These are phyloP conservation scores for Ptiloglossa arizonensis DNA, from an alignment of 1,140 invertebrate genomes.

Conservation along the genomic window DNA sequence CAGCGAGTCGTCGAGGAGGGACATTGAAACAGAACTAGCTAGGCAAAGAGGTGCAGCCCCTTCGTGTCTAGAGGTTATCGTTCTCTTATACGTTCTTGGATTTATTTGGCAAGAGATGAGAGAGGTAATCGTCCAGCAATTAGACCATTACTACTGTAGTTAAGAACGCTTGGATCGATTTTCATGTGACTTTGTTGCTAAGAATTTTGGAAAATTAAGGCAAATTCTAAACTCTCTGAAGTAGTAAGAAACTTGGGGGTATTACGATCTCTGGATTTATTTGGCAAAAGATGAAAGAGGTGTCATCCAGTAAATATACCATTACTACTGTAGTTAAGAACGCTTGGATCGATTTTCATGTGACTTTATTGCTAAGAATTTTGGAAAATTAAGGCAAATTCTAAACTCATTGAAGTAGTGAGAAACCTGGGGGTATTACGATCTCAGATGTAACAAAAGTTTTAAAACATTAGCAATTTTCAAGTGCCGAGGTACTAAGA, in stretches of 20 bases:
- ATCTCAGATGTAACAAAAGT: not conserved
- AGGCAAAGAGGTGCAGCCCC: conserved; percentile 90
- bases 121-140: conserved; percentile 80
- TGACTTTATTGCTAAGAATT: no score
- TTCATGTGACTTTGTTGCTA: no score
- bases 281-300: conserved; percentile 94
- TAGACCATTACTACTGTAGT: not conserved
- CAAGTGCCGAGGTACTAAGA: no score
- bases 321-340: not conserved
- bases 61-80: conserved; percentile 89
- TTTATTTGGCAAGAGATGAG: conserved; percentile 96
- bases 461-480: no score
- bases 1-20: conserved; percentile 84
- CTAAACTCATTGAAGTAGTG: no score
- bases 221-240: no score
- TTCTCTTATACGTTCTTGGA: conserved; percentile 90
- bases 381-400: no score
- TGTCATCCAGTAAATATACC: conserved; percentile 13
- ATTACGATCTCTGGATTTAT: conserved; percentile 92
- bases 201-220: no score
- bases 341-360: not conserved
- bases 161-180: not conserved
- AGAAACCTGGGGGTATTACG: not conserved
- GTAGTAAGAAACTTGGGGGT: no score
- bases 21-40: conserved; percentile 83